These are phyloP conservation scores for Cryptocephalus moraei DNA, from an alignment of 2,888 invertebrate species.

Conservation along the genomic window DNA sequence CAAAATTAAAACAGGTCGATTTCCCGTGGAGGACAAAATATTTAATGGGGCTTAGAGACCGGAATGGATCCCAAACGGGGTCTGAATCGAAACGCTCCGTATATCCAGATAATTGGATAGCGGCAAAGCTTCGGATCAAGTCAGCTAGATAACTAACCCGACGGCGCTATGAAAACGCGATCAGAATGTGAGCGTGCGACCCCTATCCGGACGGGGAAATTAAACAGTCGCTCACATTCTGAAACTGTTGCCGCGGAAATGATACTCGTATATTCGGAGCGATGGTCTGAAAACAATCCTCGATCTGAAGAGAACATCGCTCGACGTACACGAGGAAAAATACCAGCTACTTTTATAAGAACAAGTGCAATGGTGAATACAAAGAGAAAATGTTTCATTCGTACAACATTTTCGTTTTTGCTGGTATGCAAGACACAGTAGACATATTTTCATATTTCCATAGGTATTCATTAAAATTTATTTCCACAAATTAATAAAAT, in stretches of 20 bases:
- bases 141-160: constrained; percentile 37
- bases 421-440: too few relatives aligned
- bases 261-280: constrained; percentile 30
- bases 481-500: too few relatives aligned
- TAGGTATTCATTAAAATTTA: too few relatives aligned
- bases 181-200: constrained; percentile 26
- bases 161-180: constrained; percentile 28
- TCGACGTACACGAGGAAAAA: too few relatives aligned
- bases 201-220: constrained; percentile 16
- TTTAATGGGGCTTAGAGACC: constrained; percentile 28
- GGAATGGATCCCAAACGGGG: constrained; percentile 34
- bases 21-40: constrained; percentile 18
- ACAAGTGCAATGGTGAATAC: too few relatives aligned
- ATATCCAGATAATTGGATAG: constrained; percentile 39
- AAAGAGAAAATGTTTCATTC: too few relatives aligned
- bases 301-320: constrained; percentile 24
- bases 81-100: constrained; percentile 37
- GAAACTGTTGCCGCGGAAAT: constrained; percentile 26
- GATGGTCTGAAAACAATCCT: constrained; percentile 35
- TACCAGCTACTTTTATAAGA: too few relatives aligned
- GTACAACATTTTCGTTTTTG: too few relatives aligned
- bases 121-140: constrained; percentile 37
- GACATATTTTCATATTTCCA: too few relatives aligned
- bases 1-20: background rate
- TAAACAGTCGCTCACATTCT: constrained; percentile 26